Evolutionary conservation across 2,797 vertebrate genomes (phyloP), one percentile per base, ranked within the genome.

Genomic region (Rhodeus uyekii): DNA sequence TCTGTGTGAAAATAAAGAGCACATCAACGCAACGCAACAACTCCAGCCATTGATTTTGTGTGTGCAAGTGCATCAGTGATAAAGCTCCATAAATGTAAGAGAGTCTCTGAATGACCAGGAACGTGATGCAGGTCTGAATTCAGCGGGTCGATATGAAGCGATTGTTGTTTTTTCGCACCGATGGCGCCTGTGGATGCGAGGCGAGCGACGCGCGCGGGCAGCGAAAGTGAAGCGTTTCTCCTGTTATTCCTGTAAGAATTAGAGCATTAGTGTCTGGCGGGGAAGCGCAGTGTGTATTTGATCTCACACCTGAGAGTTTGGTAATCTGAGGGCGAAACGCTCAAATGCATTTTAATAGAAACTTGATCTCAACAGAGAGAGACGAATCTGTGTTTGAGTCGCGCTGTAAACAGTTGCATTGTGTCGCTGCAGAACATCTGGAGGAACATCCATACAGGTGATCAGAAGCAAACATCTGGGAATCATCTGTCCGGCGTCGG

Each of bases 141-240:
- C 22, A 27, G n/a, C 55, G 0, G 81, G 39, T 88, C 83, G 81
- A 86, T 88, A 61, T 67, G 71, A 60, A 85, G 82, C 63, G 84
- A 85, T 86, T 82, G 78, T 42, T 88, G 55, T 76, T 48, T 74
- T 64, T 78, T 24, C 38, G 53, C 50, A 34, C 74, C 48, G 74
- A 76, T 78, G 18, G 5, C 19, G n/a, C 75, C n/a, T 53, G 82
- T 63, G 63, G 38, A 24, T 76, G 46, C 55, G 71, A 68, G 3
- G 18, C 14, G 50, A 4, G 24, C 24, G 55, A 14, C 8, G n/a
- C n/a, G n/a, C n/a, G n/a, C n/a, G 55, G 4, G 55, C 55, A 27
- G 2, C n/a, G 10, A 27, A 5, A 58, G 53, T 12, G 0, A 13
- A 24, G 22, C 10, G 5, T 0, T 3, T 27, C 24, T 58, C 14